A percentile compares a stretch with the other conserved stretches of the same genome.
These are phyloP conservation scores for Papilio elwesi DNA, from an alignment of 2,888 invertebrate genomes.

Conservation along the genomic window DNA sequence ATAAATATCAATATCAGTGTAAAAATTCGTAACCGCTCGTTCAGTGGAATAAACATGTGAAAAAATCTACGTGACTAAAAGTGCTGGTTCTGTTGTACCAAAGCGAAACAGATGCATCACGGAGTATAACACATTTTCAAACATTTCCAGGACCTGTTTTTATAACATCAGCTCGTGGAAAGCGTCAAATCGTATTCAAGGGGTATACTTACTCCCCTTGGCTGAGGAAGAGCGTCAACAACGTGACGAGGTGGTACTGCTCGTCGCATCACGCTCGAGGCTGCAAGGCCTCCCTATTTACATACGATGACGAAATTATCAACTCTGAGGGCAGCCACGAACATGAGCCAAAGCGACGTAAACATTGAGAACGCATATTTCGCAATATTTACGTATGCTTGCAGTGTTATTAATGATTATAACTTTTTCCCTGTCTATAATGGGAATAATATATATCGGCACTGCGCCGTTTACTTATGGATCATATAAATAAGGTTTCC, in stretches of 20 bases:
- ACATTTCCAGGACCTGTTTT: conserved; percentile 42
- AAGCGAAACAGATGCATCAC: no score
- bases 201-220: conserved; percentile 46
- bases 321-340: conserved; percentile 34
- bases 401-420: no score
- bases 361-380: not conserved
- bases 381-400: not conserved
- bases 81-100: no score
- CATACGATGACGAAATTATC: conserved; percentile 40
- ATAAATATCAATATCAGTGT: no score
- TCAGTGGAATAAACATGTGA: no score
- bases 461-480: no score
- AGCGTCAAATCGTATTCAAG: conserved; percentile 41
- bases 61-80: no score
- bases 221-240: conserved; percentile 8
- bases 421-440: no score
- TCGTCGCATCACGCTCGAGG: conserved; percentile 45
- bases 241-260: conserved; percentile 43
- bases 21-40: no score
- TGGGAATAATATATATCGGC: no score
- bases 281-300: conserved; percentile 41
- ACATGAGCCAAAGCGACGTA: conserved; percentile 33
- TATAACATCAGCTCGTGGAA: conserved; percentile 44
- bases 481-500: no score
- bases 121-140: not conserved